Evolutionary conservation across 92 coral and sea anemone species (phyloP).

Genomic region (Montipora capitata): DNA sequence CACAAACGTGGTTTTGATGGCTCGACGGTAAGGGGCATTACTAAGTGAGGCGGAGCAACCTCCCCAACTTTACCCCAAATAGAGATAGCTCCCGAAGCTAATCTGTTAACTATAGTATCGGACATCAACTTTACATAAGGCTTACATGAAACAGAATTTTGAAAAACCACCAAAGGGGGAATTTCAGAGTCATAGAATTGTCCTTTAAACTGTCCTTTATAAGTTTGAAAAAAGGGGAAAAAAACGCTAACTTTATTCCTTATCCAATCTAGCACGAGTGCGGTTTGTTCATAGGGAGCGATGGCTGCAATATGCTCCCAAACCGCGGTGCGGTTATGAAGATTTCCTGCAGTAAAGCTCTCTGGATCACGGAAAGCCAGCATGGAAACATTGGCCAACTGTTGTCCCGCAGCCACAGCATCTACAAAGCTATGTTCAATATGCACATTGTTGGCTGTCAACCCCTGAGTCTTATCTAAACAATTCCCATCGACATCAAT

Average conservation of each 20-base stretch:
- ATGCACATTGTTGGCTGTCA: neutral
- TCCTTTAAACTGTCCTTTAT: conserved; percentile 10
- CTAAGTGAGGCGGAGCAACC: too few species aligned
- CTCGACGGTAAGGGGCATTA: too few species aligned
- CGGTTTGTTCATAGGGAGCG: neutral
- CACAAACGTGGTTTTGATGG: too few species aligned
- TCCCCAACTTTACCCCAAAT: too few species aligned
- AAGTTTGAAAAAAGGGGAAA: neutral
- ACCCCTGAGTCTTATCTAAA: neutral
- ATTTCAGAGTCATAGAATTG: neutral
- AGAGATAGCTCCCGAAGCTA: too few species aligned
- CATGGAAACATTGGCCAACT: too few species aligned
- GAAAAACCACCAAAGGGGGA: neutral
- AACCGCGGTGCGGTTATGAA: neutral
- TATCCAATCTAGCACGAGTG: neutral
- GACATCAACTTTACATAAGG: too few species aligned
- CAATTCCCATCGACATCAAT: too few species aligned
- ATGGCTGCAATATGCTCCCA: neutral
- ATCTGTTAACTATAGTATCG: too few species aligned
- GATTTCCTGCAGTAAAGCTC: neutral
- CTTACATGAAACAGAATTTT: conserved; percentile 4
- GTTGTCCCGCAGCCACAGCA: neutral
- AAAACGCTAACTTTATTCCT: neutral
- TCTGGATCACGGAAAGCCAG: neutral
- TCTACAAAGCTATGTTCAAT: neutral